Evolutionary conservation across 2,888 invertebrate species (phyloP).

Genomic region (Frankliniella fusca): DNA sequence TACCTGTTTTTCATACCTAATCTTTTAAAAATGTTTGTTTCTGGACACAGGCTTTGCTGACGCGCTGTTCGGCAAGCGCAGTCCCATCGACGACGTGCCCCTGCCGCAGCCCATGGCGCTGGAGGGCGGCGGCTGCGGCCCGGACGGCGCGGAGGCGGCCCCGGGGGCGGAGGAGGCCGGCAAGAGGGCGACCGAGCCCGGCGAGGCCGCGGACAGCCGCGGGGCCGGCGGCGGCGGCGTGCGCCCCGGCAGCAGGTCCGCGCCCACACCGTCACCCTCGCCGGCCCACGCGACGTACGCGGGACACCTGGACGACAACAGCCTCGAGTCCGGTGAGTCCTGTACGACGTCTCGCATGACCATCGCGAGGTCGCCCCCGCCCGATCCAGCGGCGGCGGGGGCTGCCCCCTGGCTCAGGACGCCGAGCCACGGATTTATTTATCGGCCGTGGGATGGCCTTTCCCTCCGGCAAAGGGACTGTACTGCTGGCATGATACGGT

Average conservation of each 20-base stretch:
- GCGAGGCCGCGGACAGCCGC: background rate
- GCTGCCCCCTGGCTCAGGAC: no score
- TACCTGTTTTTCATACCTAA: no score
- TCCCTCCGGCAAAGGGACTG: no score
- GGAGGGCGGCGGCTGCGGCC: background rate
- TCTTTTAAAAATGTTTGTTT: background rate
- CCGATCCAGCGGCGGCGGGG: no score
- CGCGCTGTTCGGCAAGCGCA: conserved; percentile 14
- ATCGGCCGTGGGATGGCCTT: no score
- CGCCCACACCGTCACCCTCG: background rate
- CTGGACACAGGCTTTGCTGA: background rate
- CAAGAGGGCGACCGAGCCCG: background rate
- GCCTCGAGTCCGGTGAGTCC: conserved; percentile 1
- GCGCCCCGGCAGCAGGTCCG: background rate
- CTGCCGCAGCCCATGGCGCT: background rate
- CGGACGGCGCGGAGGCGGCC: background rate
- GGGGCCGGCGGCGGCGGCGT: background rate
- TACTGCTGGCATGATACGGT: no score
- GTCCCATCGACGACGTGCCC: background rate
- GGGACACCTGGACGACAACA: conserved; percentile 14
- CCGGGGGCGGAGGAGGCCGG: background rate
- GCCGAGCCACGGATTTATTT: background rate
- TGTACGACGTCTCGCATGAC: no score
- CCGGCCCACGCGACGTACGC: background rate
- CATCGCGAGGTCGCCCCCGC: background rate